Conservation (phyloP, 2,797 vertebrate genomes). For the Scomberomorus guttatus region DNA sequence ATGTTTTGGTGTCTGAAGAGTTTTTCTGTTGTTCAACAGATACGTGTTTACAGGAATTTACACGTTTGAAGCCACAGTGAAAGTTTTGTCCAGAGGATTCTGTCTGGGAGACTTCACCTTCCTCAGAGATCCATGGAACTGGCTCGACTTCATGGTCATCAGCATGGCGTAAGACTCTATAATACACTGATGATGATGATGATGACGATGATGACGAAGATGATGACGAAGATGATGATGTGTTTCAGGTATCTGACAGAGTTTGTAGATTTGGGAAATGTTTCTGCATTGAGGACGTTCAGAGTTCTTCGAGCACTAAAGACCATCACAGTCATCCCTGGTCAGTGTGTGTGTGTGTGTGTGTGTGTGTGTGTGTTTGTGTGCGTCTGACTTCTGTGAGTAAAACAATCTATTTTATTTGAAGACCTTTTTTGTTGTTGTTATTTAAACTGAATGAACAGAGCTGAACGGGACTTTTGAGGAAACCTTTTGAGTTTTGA, state of each 20-base stretch:
- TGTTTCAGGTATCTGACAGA: conserved; percentile 91
- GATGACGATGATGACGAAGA: not conserved
- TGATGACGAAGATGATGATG: not conserved
- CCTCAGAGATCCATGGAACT: conserved; percentile 97
- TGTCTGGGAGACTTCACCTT: conserved; percentile 94
- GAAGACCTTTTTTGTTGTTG: too few species aligned
- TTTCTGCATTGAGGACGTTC: conserved; percentile 96
- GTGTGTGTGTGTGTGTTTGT: too few species aligned
- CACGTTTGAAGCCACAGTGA: conserved; percentile 93
- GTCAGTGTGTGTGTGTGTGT: conserved; percentile 75
- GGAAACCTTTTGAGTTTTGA: too few species aligned
- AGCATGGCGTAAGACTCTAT: conserved; percentile 90
- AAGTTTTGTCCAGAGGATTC: conserved; percentile 94
- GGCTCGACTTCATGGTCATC: conserved; percentile 99
- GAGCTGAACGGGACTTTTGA: too few species aligned
- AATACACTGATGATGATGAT: not conserved
- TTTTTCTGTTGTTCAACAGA: conserved; percentile 72
- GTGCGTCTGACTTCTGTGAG: too few species aligned
- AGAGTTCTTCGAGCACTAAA: conserved; percentile 97
- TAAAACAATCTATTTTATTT: too few species aligned
- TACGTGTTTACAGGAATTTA: conserved; percentile 96
- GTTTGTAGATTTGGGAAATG: conserved; percentile 95
- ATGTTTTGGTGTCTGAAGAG: not conserved
- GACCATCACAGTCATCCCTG: conserved; percentile 97
- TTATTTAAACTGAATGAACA: too few species aligned